Percentiles rank a stretch among this genome's conserved stretches.
Conservation (phyloP, 1,140 invertebrate species). For the Ceratina australensis region DNA sequence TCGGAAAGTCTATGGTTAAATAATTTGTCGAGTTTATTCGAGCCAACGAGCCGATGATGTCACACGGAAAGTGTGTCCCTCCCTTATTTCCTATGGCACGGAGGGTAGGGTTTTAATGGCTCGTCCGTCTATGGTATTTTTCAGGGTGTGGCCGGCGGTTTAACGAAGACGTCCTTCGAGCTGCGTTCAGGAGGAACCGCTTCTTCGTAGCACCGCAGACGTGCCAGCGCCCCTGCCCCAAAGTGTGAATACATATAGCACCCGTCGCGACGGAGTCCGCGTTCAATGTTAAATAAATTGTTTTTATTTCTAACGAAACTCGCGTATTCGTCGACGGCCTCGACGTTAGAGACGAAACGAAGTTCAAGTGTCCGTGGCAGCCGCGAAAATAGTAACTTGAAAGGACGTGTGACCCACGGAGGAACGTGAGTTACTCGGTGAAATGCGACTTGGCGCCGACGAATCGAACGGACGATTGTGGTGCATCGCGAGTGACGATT, state of each 20-base stretch:
- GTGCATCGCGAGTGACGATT: constrained; percentile 10
- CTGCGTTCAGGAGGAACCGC: constrained; percentile 57
- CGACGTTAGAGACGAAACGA: constrained; percentile 36
- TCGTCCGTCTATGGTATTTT: constrained; percentile 62
- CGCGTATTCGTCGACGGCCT: constrained; percentile 32
- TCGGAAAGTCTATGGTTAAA: neutral
- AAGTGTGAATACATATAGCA: constrained; percentile 64
- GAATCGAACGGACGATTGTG: constrained; percentile 13
- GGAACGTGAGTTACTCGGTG: neutral
- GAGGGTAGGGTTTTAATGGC: constrained; percentile 29
- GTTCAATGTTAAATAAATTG: constrained; percentile 65
- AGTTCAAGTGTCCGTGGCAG: constrained; percentile 32
- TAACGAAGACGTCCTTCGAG: constrained; percentile 76
- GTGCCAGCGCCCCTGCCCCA: constrained; percentile 51
- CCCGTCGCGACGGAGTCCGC: constrained; percentile 58
- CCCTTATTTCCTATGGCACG: neutral
- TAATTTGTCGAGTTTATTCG: neutral
- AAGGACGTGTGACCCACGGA: neutral
- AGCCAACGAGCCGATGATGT: neutral
- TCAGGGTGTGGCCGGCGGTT: constrained; percentile 83
- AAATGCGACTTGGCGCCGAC: neutral
- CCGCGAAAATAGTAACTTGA: constrained; percentile 41
- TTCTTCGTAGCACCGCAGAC: constrained; percentile 45
- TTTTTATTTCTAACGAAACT: constrained; percentile 51
- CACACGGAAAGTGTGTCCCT: neutral